phyloP scores from a whole-genome alignment of 2,113 vertebrate genomes.

The Gambusia affinis region DNA sequence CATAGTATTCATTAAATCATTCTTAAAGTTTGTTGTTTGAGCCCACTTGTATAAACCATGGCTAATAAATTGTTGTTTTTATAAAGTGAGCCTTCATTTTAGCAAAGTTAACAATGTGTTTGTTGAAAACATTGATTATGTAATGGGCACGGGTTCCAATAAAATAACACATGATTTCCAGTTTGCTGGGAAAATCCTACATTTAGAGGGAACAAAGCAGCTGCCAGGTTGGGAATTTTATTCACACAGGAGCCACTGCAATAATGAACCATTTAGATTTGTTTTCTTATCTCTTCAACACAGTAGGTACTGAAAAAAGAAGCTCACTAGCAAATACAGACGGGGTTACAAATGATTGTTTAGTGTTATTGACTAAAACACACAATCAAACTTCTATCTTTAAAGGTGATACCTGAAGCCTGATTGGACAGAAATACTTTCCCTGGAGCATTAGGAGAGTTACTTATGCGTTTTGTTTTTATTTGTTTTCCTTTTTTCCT shows the following conservation, averaged over 20 bases:
- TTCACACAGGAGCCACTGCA: not conserved
- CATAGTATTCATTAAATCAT: not conserved
- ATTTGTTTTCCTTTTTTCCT: not conserved
- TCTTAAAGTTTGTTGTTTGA: not conserved
- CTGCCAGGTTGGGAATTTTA: constrained; percentile 4
- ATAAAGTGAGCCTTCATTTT: constrained; percentile 4
- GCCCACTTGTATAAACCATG: not conserved
- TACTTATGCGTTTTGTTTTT: too few species aligned
- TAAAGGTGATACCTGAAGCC: not conserved
- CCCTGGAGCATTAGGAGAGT: too few species aligned
- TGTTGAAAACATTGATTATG: constrained; percentile 28
- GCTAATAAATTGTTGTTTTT: not conserved
- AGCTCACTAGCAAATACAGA: not conserved
- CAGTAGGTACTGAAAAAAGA: not conserved
- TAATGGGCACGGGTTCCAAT: constrained; percentile 14
- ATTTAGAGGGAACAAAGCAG: constrained; percentile 5
- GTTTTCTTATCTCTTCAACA: not conserved
- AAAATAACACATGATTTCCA: constrained; percentile 25
- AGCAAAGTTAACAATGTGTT: constrained; percentile 3
- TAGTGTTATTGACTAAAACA: too few species aligned
- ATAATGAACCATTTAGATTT: not conserved
- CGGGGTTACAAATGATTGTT: too few species aligned
- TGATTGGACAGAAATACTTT: not conserved
- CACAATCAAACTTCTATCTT: not conserved
- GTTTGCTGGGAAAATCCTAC: constrained; percentile 12